Conservation (phyloP, 2,888 invertebrate genomes). For the Polydesmus complanatus region DNA sequence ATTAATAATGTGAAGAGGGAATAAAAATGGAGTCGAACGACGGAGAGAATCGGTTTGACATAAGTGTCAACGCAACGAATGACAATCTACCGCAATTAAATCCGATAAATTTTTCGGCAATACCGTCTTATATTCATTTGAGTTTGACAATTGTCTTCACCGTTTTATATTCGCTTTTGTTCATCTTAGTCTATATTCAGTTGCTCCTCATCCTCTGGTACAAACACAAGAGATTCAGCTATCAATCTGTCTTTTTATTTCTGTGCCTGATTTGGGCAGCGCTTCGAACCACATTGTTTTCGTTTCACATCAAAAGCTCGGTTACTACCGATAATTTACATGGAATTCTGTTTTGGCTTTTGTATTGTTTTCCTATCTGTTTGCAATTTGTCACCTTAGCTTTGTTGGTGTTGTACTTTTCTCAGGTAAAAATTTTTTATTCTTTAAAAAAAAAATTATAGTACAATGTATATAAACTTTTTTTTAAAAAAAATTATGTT, state of each 20-base stretch:
- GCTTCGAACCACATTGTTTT: background rate
- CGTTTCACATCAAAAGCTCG: constrained; percentile 7
- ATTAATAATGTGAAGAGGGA: no score
- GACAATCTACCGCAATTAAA: no score
- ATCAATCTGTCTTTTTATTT: constrained; percentile 1
- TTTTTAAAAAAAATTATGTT: no score
- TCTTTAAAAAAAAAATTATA: no score
- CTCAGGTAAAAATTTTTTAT: constrained; percentile 1
- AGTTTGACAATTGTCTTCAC: constrained; percentile 1
- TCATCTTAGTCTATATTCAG: constrained; percentile 2
- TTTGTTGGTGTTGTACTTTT: constrained; percentile 2
- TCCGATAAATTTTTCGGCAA: no score
- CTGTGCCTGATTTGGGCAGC: constrained; percentile 2
- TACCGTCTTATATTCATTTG: background rate
- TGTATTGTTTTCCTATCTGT: background rate
- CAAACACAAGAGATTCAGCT: constrained; percentile 2
- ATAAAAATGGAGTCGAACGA: no score
- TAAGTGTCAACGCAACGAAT: no score
- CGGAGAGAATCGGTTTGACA: no score
- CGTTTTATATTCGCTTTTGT: background rate
- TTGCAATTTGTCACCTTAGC: constrained; percentile 1
- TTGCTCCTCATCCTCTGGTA: constrained; percentile 3
- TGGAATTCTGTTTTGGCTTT: background rate
- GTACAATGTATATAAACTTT: no score
- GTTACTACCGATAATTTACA: background rate